A percentile compares a stretch with the other conserved stretches of the same genome.
Evolutionary conservation across 2,888 invertebrate genomes (phyloP).

Genomic region (Drosophila greeni): DNA sequence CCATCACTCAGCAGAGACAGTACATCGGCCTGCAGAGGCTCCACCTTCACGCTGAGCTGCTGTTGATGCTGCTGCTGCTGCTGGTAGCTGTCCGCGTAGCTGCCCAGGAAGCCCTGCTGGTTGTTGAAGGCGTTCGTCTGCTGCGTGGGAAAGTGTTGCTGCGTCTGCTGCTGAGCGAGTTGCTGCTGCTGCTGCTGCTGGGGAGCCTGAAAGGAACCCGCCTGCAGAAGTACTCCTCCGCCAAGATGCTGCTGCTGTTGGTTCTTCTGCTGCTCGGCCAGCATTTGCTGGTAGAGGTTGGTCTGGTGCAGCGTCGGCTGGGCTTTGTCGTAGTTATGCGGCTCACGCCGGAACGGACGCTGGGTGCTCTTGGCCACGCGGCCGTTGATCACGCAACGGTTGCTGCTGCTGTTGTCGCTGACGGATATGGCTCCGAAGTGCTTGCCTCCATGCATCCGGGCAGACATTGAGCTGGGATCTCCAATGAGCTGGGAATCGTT

Average conservation of each 20-base stretch:
- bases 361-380: conserved; percentile 76
- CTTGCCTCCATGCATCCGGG: conserved; percentile 52
- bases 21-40: conserved; percentile 69
- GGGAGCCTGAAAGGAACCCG: conserved; percentile 58
- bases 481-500: conserved; percentile 44
- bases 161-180: conserved; percentile 21
- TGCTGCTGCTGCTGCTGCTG: conserved; percentile 56
- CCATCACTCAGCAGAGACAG: conserved; percentile 66
- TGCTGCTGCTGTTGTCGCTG: conserved; percentile 57
- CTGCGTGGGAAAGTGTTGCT: conserved; percentile 58
- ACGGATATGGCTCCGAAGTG: conserved; percentile 57
- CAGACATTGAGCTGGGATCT: conserved; percentile 22
- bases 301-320: conserved; percentile 79
- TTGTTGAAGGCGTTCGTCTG: conserved; percentile 50
- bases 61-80: conserved; percentile 56
- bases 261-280: conserved; percentile 77
- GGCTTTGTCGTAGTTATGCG: conserved; percentile 79
- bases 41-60: conserved; percentile 74
- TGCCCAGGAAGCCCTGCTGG: conserved; percentile 54
- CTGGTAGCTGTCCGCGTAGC: conserved; percentile 58
- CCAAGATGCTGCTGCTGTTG: conserved; percentile 58
- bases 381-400: conserved; percentile 76
- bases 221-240: conserved; percentile 55
- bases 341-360: conserved; percentile 76
- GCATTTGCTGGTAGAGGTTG: conserved; percentile 79